A percentile compares a stretch with the other conserved stretches of the same genome.
Evolutionary conservation across 1,140 invertebrate genomes (phyloP).

Genomic region (Thalassaphorura encarpata): DNA sequence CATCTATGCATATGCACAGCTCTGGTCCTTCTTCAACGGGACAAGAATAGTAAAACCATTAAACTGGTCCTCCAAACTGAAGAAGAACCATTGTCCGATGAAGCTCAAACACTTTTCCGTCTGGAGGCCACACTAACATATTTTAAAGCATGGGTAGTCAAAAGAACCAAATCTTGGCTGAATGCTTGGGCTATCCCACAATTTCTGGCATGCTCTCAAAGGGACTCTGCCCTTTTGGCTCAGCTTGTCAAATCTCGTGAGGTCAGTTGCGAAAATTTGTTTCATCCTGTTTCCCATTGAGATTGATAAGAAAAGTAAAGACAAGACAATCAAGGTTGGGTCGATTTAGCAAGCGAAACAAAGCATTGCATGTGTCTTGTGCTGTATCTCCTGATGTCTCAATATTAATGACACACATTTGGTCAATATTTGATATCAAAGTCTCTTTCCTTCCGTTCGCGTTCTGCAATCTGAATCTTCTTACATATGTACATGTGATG

Average conservation of each 20-base stretch:
- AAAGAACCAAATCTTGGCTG: conserved; percentile 26
- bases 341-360: too few relatives aligned
- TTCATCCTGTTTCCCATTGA: not conserved
- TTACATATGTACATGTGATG: too few relatives aligned
- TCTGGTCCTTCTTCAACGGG: too few relatives aligned
- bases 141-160: conserved; percentile 22
- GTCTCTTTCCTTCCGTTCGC: too few relatives aligned
- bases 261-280: not conserved
- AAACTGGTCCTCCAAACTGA: conserved; percentile 1
- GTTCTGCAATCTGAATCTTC: too few relatives aligned
- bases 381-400: too few relatives aligned
- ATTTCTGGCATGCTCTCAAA: conserved; percentile 28
- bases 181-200: conserved; percentile 28
- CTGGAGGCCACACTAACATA: conserved; percentile 28
- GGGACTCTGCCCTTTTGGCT: conserved; percentile 22
- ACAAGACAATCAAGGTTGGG: too few relatives aligned
- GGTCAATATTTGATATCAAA: too few relatives aligned
- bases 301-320: not conserved
- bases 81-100: conserved; percentile 23
- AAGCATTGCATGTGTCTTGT: too few relatives aligned
- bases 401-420: too few relatives aligned
- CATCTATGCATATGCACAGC: too few relatives aligned
- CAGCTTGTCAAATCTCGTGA: conserved; percentile 18
- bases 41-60: not conserved
- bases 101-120: conserved; percentile 26